These are phyloP conservation scores for Anguilla obscura DNA, from an alignment of 2,797 vertebrate species.

Conservation along the genomic window DNA sequence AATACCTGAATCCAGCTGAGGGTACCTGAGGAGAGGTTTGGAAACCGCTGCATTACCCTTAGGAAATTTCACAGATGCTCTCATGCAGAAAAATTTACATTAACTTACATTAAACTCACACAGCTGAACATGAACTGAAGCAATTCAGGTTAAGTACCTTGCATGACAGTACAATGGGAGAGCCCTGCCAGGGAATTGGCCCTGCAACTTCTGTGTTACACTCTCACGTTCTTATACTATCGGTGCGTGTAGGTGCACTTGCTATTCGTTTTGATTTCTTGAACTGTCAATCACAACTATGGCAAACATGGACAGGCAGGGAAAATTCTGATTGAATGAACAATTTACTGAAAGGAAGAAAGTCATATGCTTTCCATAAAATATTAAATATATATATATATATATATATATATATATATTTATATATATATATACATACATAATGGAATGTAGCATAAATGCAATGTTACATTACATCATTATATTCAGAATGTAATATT, in stretches of 20 bases:
- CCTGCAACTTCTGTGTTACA: not conserved
- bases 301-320: not conserved
- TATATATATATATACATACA: not conserved
- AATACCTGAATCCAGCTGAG: too few species aligned
- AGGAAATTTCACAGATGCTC: not conserved
- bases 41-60: too few species aligned
- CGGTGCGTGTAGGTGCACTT: not conserved
- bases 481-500: not conserved
- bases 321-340: not conserved
- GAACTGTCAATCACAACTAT: not conserved
- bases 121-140: not conserved
- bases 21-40: too few species aligned
- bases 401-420: not conserved
- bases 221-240: too few species aligned
- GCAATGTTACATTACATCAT: not conserved
- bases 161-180: not conserved
- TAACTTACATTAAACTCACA: not conserved
- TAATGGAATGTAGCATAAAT: not conserved
- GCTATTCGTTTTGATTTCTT: not conserved
- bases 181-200: not conserved
- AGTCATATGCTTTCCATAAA: not conserved
- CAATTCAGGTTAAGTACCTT: not conserved
- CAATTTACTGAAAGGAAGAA: constrained; percentile 1
- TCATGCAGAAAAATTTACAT: not conserved
- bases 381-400: not conserved